phyloP scores from a whole-genome alignment of 1,140 invertebrate genomes.

The Drosophila mojavensis region DNA sequence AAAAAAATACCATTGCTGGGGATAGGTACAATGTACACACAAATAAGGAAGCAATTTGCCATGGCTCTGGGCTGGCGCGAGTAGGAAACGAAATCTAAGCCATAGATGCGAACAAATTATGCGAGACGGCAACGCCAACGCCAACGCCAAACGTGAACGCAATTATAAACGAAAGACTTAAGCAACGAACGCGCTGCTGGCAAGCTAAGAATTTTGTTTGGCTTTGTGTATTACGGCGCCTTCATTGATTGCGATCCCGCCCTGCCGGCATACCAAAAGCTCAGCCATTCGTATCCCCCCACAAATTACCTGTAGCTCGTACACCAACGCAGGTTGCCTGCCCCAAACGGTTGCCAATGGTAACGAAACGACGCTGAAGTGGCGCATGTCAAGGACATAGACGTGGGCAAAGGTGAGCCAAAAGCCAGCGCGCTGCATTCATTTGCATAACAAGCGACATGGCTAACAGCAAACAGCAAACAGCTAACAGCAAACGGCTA shows the following conservation, averaged over 20 bases:
- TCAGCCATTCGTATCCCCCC: neutral
- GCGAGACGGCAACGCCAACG: conserved; percentile 42
- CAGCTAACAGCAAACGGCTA: too few species aligned
- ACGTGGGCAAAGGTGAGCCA: conserved; percentile 25
- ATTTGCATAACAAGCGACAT: conserved; percentile 57
- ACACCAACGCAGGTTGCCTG: conserved; percentile 29
- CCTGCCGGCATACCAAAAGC: conserved; percentile 15
- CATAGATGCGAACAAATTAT: conserved; percentile 59
- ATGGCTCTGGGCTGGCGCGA: conserved; percentile 42
- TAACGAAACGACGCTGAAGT: neutral
- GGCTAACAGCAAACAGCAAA: neutral
- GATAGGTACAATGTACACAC: conserved; percentile 42
- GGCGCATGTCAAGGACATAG: conserved; percentile 55
- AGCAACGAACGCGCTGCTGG: conserved; percentile 40
- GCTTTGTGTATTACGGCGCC: neutral
- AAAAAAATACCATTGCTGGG: conserved; percentile 7
- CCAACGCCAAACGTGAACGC: conserved; percentile 38
- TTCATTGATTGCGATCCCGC: conserved; percentile 16
- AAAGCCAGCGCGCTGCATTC: conserved; percentile 30
- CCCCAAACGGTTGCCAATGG: neutral
- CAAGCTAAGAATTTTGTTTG: conserved; percentile 35
- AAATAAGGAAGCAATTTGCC: conserved; percentile 73
- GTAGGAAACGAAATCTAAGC: conserved; percentile 58
- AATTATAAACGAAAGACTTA: conserved; percentile 54
- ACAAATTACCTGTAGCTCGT: neutral